phyloP scores from a whole-genome alignment of 2,888 invertebrate genomes.

The Mayetiola destructor region DNA sequence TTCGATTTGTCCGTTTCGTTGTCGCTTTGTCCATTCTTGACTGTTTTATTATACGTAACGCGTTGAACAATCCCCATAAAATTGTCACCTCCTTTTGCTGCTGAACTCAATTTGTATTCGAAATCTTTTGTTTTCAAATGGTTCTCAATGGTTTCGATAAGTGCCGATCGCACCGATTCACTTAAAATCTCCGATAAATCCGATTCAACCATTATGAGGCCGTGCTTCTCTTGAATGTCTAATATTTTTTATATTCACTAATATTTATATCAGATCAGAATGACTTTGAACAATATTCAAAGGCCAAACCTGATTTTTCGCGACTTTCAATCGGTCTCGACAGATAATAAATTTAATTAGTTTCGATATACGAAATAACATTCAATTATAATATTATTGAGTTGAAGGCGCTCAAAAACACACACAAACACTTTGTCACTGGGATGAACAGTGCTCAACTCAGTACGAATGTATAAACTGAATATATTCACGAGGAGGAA shows the following conservation, averaged over 20 bases:
- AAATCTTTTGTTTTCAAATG: not conserved
- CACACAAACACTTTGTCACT: no score
- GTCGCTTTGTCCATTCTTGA: not conserved
- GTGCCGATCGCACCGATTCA: not conserved
- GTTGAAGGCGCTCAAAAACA: no score
- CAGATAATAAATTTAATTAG: not conserved
- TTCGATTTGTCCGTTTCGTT: not conserved
- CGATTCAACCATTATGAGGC: not conserved
- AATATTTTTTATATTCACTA: not conserved
- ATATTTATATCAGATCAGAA: not conserved
- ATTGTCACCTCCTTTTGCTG: constrained; percentile 1
- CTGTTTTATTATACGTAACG: not conserved
- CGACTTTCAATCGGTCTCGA: not conserved
- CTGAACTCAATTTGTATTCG: not conserved
- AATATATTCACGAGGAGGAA: no score
- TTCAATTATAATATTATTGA: not conserved
- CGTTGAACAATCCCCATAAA: constrained; percentile 6
- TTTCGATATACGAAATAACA: not conserved
- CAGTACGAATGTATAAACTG: no score
- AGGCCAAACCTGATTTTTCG: not conserved
- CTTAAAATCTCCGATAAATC: not conserved
- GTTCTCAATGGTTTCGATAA: not conserved
- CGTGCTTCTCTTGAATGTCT: not conserved
- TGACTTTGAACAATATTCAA: not conserved
- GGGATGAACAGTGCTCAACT: no score